phyloP scores from a whole-genome alignment of 2,888 invertebrate genomes.

The Cyclophora albipunctata region DNA sequence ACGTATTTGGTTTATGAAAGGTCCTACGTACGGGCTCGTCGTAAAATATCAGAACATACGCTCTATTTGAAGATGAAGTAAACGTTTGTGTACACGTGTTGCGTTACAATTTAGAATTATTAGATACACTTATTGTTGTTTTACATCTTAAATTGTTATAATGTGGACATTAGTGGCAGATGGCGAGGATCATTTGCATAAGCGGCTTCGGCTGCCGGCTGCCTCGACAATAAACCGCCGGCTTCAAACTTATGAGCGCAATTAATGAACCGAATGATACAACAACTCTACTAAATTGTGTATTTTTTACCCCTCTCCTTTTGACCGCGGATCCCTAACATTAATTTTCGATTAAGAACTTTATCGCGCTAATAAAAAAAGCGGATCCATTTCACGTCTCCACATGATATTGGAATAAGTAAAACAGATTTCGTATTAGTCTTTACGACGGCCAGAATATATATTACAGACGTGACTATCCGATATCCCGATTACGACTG shows the following conservation, averaged over 20 bases:
- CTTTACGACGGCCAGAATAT: slow-evolving; percentile 53
- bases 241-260: slow-evolving; percentile 61
- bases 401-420: slow-evolving; percentile 51
- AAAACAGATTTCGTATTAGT: slow-evolving; percentile 55
- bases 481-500: slow-evolving; percentile 47
- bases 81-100: slow-evolving; percentile 5
- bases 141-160: slow-evolving; percentile 72
- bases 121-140: slow-evolving; percentile 59
- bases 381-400: slow-evolving; percentile 38
- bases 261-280: slow-evolving; percentile 68
- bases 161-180: slow-evolving; percentile 62
- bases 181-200: slow-evolving; percentile 67
- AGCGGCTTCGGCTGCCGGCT: slow-evolving; percentile 46
- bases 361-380: slow-evolving; percentile 27
- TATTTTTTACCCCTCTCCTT: slow-evolving; percentile 33
- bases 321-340: slow-evolving; percentile 17
- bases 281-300: slow-evolving; percentile 43
- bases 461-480: slow-evolving; percentile 62
- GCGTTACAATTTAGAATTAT: slow-evolving; percentile 20
- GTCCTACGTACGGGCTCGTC: slow-evolving; percentile 18
- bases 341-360: slow-evolving; percentile 56
- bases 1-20: slow-evolving; percentile 23
- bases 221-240: slow-evolving; percentile 55
- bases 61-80: slow-evolving; percentile 14
- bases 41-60: slow-evolving; percentile 19